Percentiles rank a stretch among this genome's conserved stretches.
These are phyloP conservation scores for Hydrotaea diabolus DNA, from an alignment of 2,888 invertebrate genomes.

Conservation along the genomic window DNA sequence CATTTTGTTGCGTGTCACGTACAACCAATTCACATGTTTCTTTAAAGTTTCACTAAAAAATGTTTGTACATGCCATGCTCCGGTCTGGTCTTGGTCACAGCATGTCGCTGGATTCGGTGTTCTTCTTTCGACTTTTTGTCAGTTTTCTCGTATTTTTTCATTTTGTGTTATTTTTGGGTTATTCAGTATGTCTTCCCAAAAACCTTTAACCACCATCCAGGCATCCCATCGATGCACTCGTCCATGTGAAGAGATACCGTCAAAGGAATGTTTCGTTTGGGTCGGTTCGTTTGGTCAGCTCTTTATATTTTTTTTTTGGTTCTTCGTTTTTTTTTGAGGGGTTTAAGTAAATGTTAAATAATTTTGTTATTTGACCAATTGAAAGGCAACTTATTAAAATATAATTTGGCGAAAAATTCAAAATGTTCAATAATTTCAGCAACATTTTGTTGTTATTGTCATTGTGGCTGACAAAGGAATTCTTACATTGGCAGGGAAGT, in stretches of 20 bases:
- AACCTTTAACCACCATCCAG: conserved; percentile 23
- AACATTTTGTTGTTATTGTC: neutral
- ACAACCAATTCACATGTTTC: conserved; percentile 80
- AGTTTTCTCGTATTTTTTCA: conserved; percentile 27
- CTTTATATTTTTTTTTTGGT: neutral
- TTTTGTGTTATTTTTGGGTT: neutral
- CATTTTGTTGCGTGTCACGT: conserved; percentile 78
- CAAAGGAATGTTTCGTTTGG: conserved; percentile 46
- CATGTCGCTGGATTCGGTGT: conserved; percentile 65
- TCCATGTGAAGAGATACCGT: conserved; percentile 47
- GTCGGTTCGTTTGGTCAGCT: neutral
- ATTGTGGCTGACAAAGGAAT: neutral
- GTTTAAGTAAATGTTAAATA: conserved; percentile 63
- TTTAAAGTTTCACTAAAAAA: conserved; percentile 68
- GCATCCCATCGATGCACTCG: neutral
- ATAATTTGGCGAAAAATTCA: conserved; percentile 39
- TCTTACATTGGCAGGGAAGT: too few species aligned
- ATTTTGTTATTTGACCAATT: conserved; percentile 60
- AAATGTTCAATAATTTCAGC: conserved; percentile 32
- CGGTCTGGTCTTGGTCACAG: conserved; percentile 75
- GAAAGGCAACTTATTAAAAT: conserved; percentile 62
- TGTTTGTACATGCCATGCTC: conserved; percentile 65
- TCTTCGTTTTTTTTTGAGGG: neutral
- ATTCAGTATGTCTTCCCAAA: conserved; percentile 45
- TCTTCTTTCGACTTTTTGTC: conserved; percentile 34